Evolutionary conservation across 2,113 vertebrate species (phyloP).

Genomic region (Hyla sarda): DNA sequence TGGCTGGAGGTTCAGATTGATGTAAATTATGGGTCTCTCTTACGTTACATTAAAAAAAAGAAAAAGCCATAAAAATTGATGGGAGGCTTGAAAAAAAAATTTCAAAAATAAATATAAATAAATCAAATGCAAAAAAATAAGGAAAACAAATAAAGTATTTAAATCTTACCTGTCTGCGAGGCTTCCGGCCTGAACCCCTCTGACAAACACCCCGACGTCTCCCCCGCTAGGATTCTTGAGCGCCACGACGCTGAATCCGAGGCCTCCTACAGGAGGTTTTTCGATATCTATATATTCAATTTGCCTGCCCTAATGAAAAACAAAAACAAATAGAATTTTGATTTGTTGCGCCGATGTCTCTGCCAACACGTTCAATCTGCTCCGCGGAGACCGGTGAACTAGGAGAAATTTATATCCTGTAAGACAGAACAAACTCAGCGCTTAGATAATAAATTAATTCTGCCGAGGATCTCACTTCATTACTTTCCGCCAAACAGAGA

Average conservation of each 20-base stretch:
- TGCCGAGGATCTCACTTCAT: constrained; percentile 68
- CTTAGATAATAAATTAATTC: constrained; percentile 65
- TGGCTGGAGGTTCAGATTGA: neutral
- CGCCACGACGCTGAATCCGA: constrained; percentile 94
- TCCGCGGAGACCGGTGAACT: constrained; percentile 43
- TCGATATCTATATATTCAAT: constrained; percentile 82
- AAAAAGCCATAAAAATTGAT: neutral
- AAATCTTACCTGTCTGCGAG: constrained; percentile 86
- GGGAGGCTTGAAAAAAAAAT: neutral
- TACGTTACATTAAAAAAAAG: constrained; percentile 22
- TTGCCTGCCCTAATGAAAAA: constrained; percentile 80
- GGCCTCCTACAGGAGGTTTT: constrained; percentile 84
- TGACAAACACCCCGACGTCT: constrained; percentile 85
- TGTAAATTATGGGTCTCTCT: constrained; percentile 16
- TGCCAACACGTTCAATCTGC: constrained; percentile 49
- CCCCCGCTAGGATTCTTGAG: constrained; percentile 78
- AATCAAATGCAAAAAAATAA: neutral
- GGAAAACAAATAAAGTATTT: constrained; percentile 8
- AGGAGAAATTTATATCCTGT: constrained; percentile 52
- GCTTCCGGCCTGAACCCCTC: constrained; percentile 89
- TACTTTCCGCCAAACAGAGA: constrained; percentile 67
- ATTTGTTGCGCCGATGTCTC: constrained; percentile 49
- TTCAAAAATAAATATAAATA: neutral
- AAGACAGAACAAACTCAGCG: constrained; percentile 63
- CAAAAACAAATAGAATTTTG: constrained; percentile 59